Evolutionary conservation across 2,113 vertebrate genomes (phyloP).

Genomic region (Gallinago jamesoni): DNA sequence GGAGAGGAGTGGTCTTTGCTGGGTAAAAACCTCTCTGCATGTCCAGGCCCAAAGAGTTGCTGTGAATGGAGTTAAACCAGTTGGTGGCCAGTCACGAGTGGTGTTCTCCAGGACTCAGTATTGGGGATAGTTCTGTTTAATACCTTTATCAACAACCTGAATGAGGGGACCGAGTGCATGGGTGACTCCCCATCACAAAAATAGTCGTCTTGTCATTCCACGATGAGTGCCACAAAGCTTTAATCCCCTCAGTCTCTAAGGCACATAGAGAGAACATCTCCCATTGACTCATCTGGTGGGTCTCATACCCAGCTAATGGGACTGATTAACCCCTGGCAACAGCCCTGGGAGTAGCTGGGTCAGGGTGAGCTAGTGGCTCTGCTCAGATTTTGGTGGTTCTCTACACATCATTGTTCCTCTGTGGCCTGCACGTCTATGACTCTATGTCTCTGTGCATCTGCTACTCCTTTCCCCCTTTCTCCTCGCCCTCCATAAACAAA

Average conservation of each 20-base stretch:
- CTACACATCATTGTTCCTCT: neutral
- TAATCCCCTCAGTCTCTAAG: neutral
- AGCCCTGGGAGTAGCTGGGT: neutral
- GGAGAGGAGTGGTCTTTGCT: rapidly evolving
- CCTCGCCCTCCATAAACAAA: neutral
- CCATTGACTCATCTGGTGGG: neutral
- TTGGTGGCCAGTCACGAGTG: no score
- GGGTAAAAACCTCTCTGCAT: neutral
- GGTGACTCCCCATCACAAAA: neutral
- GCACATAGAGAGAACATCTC: neutral
- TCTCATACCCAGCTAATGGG: neutral
- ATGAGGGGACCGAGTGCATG: neutral
- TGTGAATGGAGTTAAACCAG: neutral
- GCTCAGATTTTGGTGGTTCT: neutral
- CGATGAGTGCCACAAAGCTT: neutral
- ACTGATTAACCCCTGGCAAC: neutral
- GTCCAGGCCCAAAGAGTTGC: neutral
- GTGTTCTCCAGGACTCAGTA: neutral
- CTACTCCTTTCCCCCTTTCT: neutral
- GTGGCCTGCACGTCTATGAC: neutral
- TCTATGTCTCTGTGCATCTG: neutral
- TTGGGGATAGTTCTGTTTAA: neutral
- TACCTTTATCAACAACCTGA: neutral
- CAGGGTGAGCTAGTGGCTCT: neutral
- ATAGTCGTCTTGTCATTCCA: neutral